Evolutionary conservation across 2,113 vertebrate genomes (phyloP).

Genomic region (Callithrix jacchus): DNA sequence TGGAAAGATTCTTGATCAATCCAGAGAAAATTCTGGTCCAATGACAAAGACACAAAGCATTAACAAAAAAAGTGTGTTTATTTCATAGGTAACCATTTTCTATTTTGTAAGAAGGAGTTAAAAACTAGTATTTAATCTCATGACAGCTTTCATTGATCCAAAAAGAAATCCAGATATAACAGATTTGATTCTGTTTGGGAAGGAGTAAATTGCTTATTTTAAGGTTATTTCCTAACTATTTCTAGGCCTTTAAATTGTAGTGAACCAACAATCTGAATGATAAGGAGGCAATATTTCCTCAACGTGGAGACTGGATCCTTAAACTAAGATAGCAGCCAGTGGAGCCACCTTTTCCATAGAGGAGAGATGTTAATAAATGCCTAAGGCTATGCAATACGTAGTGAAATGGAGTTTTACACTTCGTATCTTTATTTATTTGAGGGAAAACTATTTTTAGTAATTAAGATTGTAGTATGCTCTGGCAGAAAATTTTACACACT

Average conservation of each 20-base stretch:
- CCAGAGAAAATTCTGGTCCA: neutral
- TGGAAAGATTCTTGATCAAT: neutral
- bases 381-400: neutral
- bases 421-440: neutral
- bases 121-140: neutral
- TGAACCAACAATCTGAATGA: neutral
- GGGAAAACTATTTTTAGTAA: neutral
- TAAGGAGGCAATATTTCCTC: neutral
- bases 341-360: neutral
- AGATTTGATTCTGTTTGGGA: neutral
- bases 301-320: neutral
- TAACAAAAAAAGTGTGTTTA: neutral
- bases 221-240: slow-evolving; percentile 22
- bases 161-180: slow-evolving; percentile 17
- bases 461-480: neutral
- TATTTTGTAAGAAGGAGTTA: neutral
- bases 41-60: neutral
- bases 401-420: neutral
- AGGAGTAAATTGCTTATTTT: slow-evolving; percentile 20
- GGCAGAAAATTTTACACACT: neutral
- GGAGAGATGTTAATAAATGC: neutral
- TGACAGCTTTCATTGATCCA: neutral
- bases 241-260: neutral
- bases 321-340: neutral
- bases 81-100: neutral